These are phyloP conservation scores for Harlomillsia oculata DNA, from an alignment of 1,140 invertebrate species.

Conservation along the genomic window DNA sequence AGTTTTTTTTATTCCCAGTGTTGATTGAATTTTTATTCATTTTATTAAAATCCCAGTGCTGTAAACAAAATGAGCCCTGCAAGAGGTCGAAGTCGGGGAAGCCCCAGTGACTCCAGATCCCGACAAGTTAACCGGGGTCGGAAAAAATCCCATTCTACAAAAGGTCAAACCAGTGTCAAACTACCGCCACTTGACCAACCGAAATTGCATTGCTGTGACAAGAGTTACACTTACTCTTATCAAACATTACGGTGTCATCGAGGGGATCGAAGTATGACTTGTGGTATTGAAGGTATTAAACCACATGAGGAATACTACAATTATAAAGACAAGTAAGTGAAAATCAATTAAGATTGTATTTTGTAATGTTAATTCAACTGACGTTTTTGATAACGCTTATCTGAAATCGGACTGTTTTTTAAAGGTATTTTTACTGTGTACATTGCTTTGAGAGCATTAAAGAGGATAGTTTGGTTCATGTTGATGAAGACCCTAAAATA, in stretches of 20 bases:
- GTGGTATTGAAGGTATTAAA: too few species aligned
- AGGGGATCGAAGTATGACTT: conserved; percentile 93
- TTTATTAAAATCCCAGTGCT: too few species aligned
- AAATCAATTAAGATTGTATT: neutral
- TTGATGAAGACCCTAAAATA: conserved; percentile 90
- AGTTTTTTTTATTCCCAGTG: too few species aligned
- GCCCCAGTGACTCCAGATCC: conserved; percentile 96
- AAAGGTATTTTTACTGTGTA: conserved; percentile 98
- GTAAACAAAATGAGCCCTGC: too few species aligned
- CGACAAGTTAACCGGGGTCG: too few species aligned
- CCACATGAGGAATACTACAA: conserved; percentile 96
- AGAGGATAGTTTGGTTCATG: conserved; percentile 81
- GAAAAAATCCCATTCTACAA: too few species aligned
- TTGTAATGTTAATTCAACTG: neutral
- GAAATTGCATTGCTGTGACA: conserved; percentile 99
- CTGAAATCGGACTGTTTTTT: conserved; percentile 47
- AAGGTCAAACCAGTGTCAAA: too few species aligned
- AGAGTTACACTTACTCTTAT: conserved; percentile 97
- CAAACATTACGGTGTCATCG: conserved; percentile 98
- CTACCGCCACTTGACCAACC: too few species aligned
- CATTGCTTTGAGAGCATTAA: conserved; percentile 99
- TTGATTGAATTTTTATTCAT: too few species aligned
- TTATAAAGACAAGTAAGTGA: conserved; percentile 76
- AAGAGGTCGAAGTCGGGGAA: conserved; percentile 95
- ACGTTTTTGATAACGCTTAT: neutral